Evolutionary conservation across 2,113 vertebrate species (phyloP).

Genomic region (Cryptomyrus ogoouensis): DNA sequence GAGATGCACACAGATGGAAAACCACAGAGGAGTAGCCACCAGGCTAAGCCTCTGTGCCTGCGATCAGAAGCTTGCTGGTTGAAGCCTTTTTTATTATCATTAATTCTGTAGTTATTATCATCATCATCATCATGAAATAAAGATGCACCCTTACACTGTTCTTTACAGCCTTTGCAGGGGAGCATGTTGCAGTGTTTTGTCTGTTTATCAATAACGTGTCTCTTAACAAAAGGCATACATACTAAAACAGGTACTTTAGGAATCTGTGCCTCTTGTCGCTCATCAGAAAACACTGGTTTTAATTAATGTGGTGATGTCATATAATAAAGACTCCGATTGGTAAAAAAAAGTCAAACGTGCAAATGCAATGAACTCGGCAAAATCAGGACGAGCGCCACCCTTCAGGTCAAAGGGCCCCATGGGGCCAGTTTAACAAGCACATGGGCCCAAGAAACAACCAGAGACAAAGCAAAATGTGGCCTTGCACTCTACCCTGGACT

Average conservation of each 20-base stretch:
- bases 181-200: not conserved
- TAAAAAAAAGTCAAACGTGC: not conserved
- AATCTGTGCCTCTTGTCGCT: not conserved
- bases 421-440: not conserved
- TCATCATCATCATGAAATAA: not conserved
- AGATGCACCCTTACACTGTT: not conserved
- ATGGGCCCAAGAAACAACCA: not conserved
- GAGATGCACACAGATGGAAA: slow-evolving; percentile 12
- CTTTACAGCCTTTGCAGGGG: not conserved
- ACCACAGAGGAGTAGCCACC: not conserved
- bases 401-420: not conserved
- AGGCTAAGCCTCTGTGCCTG: too few relatives aligned
- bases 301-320: not conserved
- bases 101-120: not conserved
- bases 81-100: not conserved
- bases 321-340: not conserved
- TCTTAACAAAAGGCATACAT: not conserved
- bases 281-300: not conserved
- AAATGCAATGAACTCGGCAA: not conserved
- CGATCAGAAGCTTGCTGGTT: too few relatives aligned
- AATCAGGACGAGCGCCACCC: not conserved
- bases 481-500: not conserved
- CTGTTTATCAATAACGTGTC: not conserved
- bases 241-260: not conserved
- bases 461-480: not conserved